These are phyloP conservation scores for Drosophila neonasuta DNA, from an alignment of 2,888 invertebrate genomes.

Conservation along the genomic window DNA sequence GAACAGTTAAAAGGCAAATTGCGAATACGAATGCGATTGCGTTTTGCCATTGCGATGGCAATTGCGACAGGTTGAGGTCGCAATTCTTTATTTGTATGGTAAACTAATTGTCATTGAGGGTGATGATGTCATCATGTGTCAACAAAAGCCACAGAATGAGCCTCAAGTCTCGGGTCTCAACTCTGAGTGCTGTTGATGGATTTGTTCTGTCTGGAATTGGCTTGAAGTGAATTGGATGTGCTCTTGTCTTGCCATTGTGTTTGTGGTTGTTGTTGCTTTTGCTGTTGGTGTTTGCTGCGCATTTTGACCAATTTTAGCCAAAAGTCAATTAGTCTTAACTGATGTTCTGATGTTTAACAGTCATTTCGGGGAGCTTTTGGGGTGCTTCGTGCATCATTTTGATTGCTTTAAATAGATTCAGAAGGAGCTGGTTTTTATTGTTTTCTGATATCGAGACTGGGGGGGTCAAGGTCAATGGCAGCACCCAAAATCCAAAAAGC, in stretches of 20 bases:
- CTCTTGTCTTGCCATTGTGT: slow-evolving; percentile 46
- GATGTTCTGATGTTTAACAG: slow-evolving; percentile 58
- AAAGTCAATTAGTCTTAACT: slow-evolving; percentile 73
- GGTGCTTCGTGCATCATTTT: slow-evolving; percentile 24
- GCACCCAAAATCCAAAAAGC: slow-evolving; percentile 36
- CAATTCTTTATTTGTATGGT: slow-evolving; percentile 66
- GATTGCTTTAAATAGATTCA: slow-evolving; percentile 44
- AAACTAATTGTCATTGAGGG: slow-evolving; percentile 61
- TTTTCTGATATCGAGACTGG: slow-evolving; percentile 56
- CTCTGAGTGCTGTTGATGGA: slow-evolving; percentile 57
- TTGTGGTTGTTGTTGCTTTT: slow-evolving; percentile 22
- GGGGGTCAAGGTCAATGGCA: slow-evolving; percentile 63
- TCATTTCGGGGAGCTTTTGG: slow-evolving; percentile 7
- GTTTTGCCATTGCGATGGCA: slow-evolving; percentile 35
- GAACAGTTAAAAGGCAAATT: neutral
- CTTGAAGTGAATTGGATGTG: slow-evolving; percentile 46
- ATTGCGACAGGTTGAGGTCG: slow-evolving; percentile 62
- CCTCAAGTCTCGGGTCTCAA: slow-evolving; percentile 29
- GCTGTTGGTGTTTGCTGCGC: slow-evolving; percentile 57
- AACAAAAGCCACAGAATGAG: slow-evolving; percentile 37
- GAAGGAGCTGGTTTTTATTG: slow-evolving; percentile 38
- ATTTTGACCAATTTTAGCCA: slow-evolving; percentile 75
- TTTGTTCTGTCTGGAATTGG: slow-evolving; percentile 59
- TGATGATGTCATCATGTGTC: slow-evolving; percentile 61
- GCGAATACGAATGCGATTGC: slow-evolving; percentile 8